These are phyloP conservation scores for Drosophila prosaltans DNA, from an alignment of 1,140 invertebrate genomes.

Conservation along the genomic window DNA sequence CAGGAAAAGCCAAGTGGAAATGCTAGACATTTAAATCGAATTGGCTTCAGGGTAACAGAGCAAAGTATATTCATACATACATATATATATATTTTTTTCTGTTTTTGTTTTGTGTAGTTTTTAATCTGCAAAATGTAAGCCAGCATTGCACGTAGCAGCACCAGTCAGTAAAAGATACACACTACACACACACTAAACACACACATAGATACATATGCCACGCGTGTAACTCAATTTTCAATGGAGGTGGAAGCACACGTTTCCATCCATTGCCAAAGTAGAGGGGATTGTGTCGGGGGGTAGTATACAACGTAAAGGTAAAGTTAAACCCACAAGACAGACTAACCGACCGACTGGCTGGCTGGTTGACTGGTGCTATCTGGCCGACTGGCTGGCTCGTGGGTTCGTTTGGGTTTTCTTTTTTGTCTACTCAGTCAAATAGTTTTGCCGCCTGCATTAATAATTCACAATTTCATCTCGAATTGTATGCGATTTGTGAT, in stretches of 20 bases:
- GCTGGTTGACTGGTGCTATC: not conserved
- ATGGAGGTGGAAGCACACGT: slow-evolving; percentile 66
- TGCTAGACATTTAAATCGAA: slow-evolving; percentile 80
- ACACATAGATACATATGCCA: slow-evolving; percentile 34
- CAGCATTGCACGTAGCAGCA: slow-evolving; percentile 48
- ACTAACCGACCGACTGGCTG: slow-evolving; percentile 4
- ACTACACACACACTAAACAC: slow-evolving; percentile 45
- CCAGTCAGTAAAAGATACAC: slow-evolving; percentile 44
- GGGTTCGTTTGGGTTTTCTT: slow-evolving; percentile 35
- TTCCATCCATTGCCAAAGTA: slow-evolving; percentile 15
- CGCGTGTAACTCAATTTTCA: slow-evolving; percentile 81
- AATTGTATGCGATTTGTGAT: slow-evolving; percentile 81
- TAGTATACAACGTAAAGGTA: slow-evolving; percentile 15
- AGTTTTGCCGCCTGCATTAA: slow-evolving; percentile 79
- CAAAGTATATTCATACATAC: not conserved
- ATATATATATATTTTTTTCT: not conserved
- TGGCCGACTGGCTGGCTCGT: slow-evolving; percentile 34
- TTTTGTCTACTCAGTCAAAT: slow-evolving; percentile 76
- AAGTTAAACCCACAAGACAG: slow-evolving; percentile 18
- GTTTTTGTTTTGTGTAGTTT: slow-evolving; percentile 41
- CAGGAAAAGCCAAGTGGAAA: slow-evolving; percentile 78
- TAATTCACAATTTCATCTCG: slow-evolving; percentile 82
- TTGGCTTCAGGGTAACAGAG: slow-evolving; percentile 69
- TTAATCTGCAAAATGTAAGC: slow-evolving; percentile 72
- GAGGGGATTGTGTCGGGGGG: not conserved